Base-by-base conservation (phyloP, 2,888 invertebrate species). In the Diarsia brunnea region DNA sequence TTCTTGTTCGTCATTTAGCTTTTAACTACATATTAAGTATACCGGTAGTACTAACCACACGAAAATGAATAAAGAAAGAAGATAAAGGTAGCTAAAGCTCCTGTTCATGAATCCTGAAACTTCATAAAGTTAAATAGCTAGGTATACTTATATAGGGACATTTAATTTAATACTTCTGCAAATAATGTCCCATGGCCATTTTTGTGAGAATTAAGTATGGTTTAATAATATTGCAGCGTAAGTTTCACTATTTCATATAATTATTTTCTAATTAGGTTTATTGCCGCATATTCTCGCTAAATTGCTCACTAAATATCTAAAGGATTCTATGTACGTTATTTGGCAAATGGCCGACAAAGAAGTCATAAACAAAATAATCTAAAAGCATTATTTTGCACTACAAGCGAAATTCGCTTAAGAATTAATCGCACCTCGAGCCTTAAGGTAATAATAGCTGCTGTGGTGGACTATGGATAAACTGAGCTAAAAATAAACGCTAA, bases 1-100 rank as follows among this genome's bases (percentile, higher is more conserved):
- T 64, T 64, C 75, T 64, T 1, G 21, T 64, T 21, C 49, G 43
- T 49, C 27, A 55, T 53, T 55, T 31, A 16, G 12, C 5, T 2
- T 74, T 81, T 64, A 81, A 74, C 0, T 81, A 64, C 10, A 80
- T 61, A 7, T 63, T 55, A 72, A 61, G 1, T 21, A 51, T 53
- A 78, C n/a, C n/a, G n/a, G n/a, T n/a, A n/a, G n/a, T n/a, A n/a
- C n/a, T n/a, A n/a, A n/a, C n/a, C n/a, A n/a, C n/a, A n/a, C n/a
- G n/a, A n/a, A n/a, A n/a, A n/a, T n/a, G n/a, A n/a, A n/a, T n/a
- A n/a, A n/a, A n/a, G n/a, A n/a, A n/a, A n/a, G n/a, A n/a, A n/a
- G n/a, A n/a, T n/a, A n/a, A n/a, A n/a, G n/a, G n/a, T n/a, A 58
- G 27, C 7, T 21, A 7, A 11, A 45, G n/a, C 5, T 60, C 31